A percentile compares a stretch with the other conserved stretches of the same genome.
Evolutionary conservation across 2,113 vertebrate species (phyloP).

Genomic region (Triplophysa rosa): DNA sequence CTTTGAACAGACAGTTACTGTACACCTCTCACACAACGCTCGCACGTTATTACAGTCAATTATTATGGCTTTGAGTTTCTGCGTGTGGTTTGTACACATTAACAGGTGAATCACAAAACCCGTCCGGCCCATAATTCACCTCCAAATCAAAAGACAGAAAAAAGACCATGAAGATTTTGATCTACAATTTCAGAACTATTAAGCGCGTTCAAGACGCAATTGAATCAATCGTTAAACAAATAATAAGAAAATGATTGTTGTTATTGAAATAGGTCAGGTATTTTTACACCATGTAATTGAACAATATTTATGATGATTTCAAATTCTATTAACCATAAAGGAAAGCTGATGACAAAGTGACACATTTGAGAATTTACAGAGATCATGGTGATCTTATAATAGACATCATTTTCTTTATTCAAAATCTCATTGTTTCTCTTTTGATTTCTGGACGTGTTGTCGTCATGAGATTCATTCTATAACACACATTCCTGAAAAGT

Average conservation of each 20-base stretch:
- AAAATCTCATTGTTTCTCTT: neutral
- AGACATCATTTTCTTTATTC: neutral
- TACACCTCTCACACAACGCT: neutral
- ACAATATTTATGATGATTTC: too few relatives aligned
- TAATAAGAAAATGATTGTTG: too few relatives aligned
- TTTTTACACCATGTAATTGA: too few relatives aligned
- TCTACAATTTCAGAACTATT: too few relatives aligned
- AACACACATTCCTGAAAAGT: slow-evolving; percentile 14
- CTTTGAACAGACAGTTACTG: slow-evolving; percentile 49
- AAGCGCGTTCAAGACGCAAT: too few relatives aligned
- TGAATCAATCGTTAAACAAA: too few relatives aligned
- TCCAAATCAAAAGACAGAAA: neutral
- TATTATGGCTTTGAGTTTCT: slow-evolving; percentile 52
- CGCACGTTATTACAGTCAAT: too few relatives aligned
- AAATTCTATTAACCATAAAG: too few relatives aligned
- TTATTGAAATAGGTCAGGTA: too few relatives aligned
- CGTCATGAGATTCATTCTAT: neutral
- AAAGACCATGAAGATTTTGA: neutral
- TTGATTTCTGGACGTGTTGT: neutral
- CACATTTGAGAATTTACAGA: too few relatives aligned
- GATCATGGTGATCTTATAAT: neutral
- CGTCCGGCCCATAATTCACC: neutral
- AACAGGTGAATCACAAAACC: neutral
- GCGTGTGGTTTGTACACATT: slow-evolving; percentile 20
- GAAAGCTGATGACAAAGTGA: too few relatives aligned